Evolutionary conservation across 2,797 vertebrate genomes (phyloP).

Genomic region (Heterohyrax brucei): DNA sequence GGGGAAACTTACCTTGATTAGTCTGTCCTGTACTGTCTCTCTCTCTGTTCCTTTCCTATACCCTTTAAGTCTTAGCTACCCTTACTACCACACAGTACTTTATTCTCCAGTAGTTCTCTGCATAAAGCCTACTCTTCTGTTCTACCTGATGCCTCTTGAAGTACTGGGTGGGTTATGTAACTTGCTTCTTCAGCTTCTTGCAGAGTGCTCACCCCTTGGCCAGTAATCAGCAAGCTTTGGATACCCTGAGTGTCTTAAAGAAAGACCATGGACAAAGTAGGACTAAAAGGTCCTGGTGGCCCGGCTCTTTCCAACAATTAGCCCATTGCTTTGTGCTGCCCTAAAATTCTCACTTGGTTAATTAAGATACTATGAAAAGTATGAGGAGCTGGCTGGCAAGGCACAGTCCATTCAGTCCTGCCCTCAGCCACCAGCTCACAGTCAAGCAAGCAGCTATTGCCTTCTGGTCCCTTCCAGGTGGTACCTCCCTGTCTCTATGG

Average conservation of each 20-base stretch:
- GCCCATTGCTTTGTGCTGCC: not conserved
- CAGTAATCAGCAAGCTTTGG: not conserved
- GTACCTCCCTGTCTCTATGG: conserved; percentile 63
- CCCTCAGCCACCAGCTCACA: not conserved
- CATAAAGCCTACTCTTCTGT: not conserved
- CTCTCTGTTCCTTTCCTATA: not conserved
- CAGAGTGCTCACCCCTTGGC: not conserved
- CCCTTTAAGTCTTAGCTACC: not conserved
- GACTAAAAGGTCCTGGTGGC: not conserved
- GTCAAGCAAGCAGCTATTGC: not conserved
- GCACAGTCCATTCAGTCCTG: not conserved
- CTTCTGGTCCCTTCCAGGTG: conserved; percentile 65
- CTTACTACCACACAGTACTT: not conserved
- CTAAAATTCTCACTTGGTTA: conserved; percentile 32
- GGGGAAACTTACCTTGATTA: not conserved
- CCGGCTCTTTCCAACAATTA: not conserved
- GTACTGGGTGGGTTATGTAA: not conserved
- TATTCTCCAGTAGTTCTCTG: not conserved
- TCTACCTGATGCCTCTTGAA: not conserved
- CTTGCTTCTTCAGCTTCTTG: conserved; percentile 28
- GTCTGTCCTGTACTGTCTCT: not conserved
- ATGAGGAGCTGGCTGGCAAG: conserved; percentile 25
- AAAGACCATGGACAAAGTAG: not conserved
- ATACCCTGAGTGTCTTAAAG: not conserved
- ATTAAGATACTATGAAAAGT: conserved; percentile 62